These are phyloP conservation scores for Hypolimnas misippus DNA, from an alignment of 2,888 invertebrate species.

Conservation along the genomic window DNA sequence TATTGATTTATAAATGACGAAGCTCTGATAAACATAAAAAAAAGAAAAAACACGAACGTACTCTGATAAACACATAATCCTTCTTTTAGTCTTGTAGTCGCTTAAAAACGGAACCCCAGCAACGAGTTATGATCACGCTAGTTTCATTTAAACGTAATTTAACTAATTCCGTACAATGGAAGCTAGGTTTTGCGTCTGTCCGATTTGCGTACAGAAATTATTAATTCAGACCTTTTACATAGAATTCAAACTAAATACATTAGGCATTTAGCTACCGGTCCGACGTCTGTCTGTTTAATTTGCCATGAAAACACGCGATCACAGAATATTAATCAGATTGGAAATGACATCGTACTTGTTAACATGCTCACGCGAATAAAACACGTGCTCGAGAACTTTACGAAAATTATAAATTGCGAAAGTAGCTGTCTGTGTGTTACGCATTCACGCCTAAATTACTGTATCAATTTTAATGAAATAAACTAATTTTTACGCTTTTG, in stretches of 20 bases:
- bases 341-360: conserved; percentile 42
- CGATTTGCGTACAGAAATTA: conserved; percentile 52
- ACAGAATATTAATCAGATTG: conserved; percentile 37
- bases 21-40: too few relatives aligned
- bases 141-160: background rate
- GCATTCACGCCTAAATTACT: too few relatives aligned
- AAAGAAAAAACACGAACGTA: too few relatives aligned
- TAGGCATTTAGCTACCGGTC: conserved; percentile 63
- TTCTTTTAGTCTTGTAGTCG: too few relatives aligned
- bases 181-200: conserved; percentile 27
- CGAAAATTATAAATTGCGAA: conserved; percentile 17
- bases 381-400: conserved; percentile 23
- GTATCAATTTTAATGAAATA: too few relatives aligned
- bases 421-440: too few relatives aligned
- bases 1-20: too few relatives aligned
- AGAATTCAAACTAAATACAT: conserved; percentile 64
- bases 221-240: conserved; percentile 59
- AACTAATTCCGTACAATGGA: conserved; percentile 12
- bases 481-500: too few relatives aligned
- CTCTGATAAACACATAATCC: too few relatives aligned
- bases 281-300: conserved; percentile 66
- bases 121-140: background rate
- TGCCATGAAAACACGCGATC: conserved; percentile 70
- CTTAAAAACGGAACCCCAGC: too few relatives aligned
- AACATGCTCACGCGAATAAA: conserved; percentile 42